Base-by-base conservation (phyloP, 2,888 invertebrate species). In the Actias luna region DNA sequence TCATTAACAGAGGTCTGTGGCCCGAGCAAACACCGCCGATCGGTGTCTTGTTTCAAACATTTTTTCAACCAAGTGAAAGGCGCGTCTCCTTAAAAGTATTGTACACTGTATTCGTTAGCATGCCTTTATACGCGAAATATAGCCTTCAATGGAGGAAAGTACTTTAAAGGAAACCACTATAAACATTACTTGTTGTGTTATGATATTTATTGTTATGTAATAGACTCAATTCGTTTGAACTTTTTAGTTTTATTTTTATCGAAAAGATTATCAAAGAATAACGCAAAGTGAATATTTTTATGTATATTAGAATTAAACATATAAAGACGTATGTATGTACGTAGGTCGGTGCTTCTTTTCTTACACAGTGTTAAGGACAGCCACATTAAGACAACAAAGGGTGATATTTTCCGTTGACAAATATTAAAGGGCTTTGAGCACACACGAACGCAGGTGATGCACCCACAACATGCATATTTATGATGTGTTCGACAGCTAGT, bases 351-450 rank as follows among this genome's bases (percentile, higher is more conserved):
- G 27, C 27, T 29, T 29, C 55, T 29, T 55, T 29, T 29, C 55
- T 29, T 55, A 29, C 74, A 74, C 67, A 69, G 70, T 65, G 69
- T 72, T 72, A 84, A 74, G 80, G 81, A 82, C 84, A 80, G 78
- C 80, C 81, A 80, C 80, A 83, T 84, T 83, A 80, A 82, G 79
- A 79, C 84, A 85, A 87, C 85, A 87, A 85, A 87, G 84, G 80
- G 82, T 85, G 84, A 87, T 87, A 89, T 90, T 88, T 91, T 88
- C 89, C 87, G 84, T 87, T 74, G 82, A 83, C 89, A 92, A 88
- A 89, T 81, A 90, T 80, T 76, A 83, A 80, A 82, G 79, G 81
- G 80, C 79, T 85, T 83, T 80, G 80, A 85, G 81, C 84, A 88
- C 77, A 79, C 85, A 85, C 77, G 78, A 71, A 71, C 78, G 76